Percentiles rank a stretch among this genome's conserved stretches.
Evolutionary conservation across 1,140 invertebrate species (phyloP).

Genomic region (Lordiphosa clarofinis): DNA sequence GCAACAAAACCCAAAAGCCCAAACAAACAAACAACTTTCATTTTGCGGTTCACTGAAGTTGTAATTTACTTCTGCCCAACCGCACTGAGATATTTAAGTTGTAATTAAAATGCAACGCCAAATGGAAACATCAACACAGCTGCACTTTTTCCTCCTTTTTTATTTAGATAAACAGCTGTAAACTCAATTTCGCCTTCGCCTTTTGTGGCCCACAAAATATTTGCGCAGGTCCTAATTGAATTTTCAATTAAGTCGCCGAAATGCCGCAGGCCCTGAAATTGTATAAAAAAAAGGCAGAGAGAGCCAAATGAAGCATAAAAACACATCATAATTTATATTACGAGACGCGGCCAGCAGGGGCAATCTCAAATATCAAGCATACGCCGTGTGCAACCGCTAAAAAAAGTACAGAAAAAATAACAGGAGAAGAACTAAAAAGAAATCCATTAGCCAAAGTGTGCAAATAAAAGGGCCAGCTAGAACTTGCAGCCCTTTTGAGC

Average conservation of each 20-base stretch:
- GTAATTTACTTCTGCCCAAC: conserved; percentile 57
- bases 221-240: conserved; percentile 75
- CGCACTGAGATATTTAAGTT: conserved; percentile 72
- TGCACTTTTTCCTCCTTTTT: conserved; percentile 43
- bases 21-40: conserved; percentile 63
- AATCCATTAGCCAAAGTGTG: conserved; percentile 74
- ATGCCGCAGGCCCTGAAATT: conserved; percentile 18
- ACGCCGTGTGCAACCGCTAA: conserved; percentile 65
- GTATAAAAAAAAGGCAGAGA: conserved; percentile 18
- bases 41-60: conserved; percentile 71
- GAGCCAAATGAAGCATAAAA: conserved; percentile 67
- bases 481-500: conserved; percentile 41
- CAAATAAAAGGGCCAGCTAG: conserved; percentile 51
- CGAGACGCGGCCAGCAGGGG: background rate
- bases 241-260: conserved; percentile 67
- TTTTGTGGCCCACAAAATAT: conserved; percentile 61
- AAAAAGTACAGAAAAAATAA: conserved; percentile 23
- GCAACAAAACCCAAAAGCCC: conserved; percentile 1
- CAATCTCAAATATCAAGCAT: conserved; percentile 66
- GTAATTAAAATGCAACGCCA: conserved; percentile 72
- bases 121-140: conserved; percentile 21
- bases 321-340: conserved; percentile 34
- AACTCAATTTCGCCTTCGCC: conserved; percentile 67
- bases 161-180: conserved; percentile 55
- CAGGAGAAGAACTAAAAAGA: conserved; percentile 38